Percentiles rank a stretch among this genome's conserved stretches.
These are phyloP conservation scores for Drosophila biarmipes DNA, from an alignment of 1,140 invertebrate species.

Conservation along the genomic window DNA sequence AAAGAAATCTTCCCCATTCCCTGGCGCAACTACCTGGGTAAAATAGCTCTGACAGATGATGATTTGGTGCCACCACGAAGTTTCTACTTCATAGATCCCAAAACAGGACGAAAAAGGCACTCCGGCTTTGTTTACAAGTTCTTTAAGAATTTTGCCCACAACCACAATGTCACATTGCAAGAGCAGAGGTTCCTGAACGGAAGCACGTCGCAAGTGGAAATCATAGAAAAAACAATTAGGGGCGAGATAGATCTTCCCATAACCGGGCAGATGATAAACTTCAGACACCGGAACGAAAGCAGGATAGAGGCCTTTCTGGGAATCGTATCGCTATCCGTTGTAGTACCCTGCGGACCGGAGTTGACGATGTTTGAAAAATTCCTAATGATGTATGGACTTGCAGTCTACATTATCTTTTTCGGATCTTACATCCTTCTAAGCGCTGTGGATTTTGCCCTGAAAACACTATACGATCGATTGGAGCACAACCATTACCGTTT, in stretches of 20 bases:
- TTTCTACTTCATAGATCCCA: constrained; percentile 7
- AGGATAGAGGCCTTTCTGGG: not conserved
- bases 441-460: constrained; percentile 2
- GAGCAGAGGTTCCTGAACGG: not conserved
- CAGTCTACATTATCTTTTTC: fast-evolving
- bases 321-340: not conserved
- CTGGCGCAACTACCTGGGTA: constrained; percentile 41
- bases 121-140: constrained; percentile 7
- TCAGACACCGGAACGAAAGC: not conserved
- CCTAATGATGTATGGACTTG: fast-evolving
- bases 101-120: not conserved
- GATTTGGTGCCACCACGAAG: constrained; percentile 24
- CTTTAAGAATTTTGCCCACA: not conserved
- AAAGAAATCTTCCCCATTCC: constrained; percentile 12
- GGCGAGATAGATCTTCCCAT: constrained; percentile 32
- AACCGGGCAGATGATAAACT: not conserved
- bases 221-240: not conserved
- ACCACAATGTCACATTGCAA: constrained; percentile 31
- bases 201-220: not conserved
- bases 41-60: constrained; percentile 6
- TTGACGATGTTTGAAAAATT: not conserved
- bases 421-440: not conserved
- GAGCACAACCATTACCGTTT: not conserved
- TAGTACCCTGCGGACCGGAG: constrained; percentile 42
- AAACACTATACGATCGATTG: not conserved